Percentiles rank a stretch among this genome's conserved stretches.
phyloP scores from a whole-genome alignment of 1,140 invertebrate species.

The Trachymyrmex cornetzi region DNA sequence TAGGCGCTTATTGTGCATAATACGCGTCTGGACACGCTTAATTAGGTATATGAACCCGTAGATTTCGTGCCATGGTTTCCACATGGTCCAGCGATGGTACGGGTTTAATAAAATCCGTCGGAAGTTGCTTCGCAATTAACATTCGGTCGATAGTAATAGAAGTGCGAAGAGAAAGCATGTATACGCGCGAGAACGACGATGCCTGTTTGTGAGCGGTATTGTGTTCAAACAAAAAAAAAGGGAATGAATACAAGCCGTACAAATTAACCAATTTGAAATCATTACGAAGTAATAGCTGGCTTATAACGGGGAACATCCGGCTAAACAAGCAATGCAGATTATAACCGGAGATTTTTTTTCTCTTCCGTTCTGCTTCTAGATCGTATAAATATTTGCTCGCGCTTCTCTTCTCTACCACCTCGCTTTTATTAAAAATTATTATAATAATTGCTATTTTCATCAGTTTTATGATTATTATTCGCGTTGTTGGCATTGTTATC shows the following conservation, averaged over 20 bases:
- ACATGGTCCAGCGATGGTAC: conserved; percentile 18
- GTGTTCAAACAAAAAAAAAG: neutral
- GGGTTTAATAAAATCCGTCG: conserved; percentile 65
- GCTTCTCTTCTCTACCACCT: neutral
- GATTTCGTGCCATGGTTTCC: conserved; percentile 10
- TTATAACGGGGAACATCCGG: neutral
- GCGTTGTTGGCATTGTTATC: neutral
- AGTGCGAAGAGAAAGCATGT: neutral
- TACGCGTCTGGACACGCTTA: neutral
- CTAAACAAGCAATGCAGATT: conserved; percentile 23
- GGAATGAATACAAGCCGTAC: conserved; percentile 8
- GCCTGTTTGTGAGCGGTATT: neutral
- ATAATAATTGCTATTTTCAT: conserved; percentile 25
- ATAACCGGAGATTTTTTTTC: neutral
- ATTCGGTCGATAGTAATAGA: conserved; percentile 59
- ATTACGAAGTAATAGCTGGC: conserved; percentile 53
- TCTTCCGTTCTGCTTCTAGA: neutral
- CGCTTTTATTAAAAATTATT: conserved; percentile 10
- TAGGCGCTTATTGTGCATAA: conserved; percentile 14
- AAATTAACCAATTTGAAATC: conserved; percentile 72
- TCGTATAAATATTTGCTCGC: neutral
- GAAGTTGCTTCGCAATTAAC: conserved; percentile 75
- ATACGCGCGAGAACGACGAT: neutral
- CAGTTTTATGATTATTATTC: conserved; percentile 16
- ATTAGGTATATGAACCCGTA: conserved; percentile 22